A percentile compares a stretch with the other conserved stretches of the same genome.
Conservation (phyloP, 2,888 invertebrate genomes). For the Cordylochernes scorpioides region DNA sequence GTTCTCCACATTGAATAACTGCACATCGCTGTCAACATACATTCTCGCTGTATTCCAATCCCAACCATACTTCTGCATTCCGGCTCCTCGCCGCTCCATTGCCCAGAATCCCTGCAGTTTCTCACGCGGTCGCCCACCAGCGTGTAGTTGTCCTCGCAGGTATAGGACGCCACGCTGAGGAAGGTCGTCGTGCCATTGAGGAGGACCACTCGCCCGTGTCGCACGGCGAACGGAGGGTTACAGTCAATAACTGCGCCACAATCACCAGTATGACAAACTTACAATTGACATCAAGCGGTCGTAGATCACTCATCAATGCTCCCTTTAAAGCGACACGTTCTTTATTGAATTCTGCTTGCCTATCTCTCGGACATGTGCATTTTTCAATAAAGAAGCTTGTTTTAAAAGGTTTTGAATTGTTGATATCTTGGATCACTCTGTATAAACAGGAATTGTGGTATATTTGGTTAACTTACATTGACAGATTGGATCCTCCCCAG, state of each 20-base stretch:
- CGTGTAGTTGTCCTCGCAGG: conserved; percentile 44
- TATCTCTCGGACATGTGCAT: too few species aligned
- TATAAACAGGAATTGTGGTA: background rate
- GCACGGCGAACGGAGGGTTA: conserved; percentile 47
- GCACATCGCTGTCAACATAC: too few species aligned
- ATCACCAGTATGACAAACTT: conserved; percentile 1
- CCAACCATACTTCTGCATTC: conserved; percentile 14
- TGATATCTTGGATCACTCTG: too few species aligned
- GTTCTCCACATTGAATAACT: conserved; percentile 65
- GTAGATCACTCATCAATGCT: too few species aligned
- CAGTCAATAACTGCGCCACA: conserved; percentile 8
- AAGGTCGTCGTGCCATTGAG: conserved; percentile 33
- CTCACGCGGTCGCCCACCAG: conserved; percentile 22
- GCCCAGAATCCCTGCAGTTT: conserved; percentile 12
- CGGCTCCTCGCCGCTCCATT: conserved; percentile 14
- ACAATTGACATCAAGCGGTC: too few species aligned
- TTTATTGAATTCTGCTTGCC: too few species aligned
- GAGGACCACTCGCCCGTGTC: conserved; percentile 48
- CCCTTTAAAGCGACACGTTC: too few species aligned
- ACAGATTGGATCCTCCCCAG: conserved; percentile 22
- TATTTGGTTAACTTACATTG: conserved; percentile 15
- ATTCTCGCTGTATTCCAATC: too few species aligned
- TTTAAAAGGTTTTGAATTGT: too few species aligned
- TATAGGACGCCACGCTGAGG: conserved; percentile 13
- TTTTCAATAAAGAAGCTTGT: too few species aligned